Conservation (phyloP, 1,140 invertebrate species). For the Leptonema lineaticorne region DNA sequence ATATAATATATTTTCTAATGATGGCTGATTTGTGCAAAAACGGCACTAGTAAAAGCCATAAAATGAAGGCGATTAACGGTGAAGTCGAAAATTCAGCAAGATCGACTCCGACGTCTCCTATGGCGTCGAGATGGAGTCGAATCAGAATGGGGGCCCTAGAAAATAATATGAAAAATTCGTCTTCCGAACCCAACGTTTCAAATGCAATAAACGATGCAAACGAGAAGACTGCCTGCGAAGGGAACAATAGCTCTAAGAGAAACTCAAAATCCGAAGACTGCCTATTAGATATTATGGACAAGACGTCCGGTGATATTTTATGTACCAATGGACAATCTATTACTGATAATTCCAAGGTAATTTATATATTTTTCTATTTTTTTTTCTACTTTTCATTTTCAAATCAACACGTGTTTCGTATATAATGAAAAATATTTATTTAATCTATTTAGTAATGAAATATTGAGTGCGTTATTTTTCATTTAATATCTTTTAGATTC, state of each 20-base stretch:
- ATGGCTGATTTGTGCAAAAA: conserved; percentile 30
- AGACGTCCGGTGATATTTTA: conserved; percentile 36
- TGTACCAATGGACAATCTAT: neutral
- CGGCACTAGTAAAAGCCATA: neutral
- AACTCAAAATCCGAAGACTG: conserved; percentile 42
- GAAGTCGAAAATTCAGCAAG: conserved; percentile 29
- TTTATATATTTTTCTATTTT: too few relatives aligned
- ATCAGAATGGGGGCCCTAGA: conserved; percentile 28
- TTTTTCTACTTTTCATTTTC: too few relatives aligned
- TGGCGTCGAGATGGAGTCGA: conserved; percentile 36
- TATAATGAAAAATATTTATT: too few relatives aligned
- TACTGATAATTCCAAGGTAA: conserved; percentile 12
- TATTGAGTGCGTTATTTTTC: too few relatives aligned
- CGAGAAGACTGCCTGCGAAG: conserved; percentile 32
- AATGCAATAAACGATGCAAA: conserved; percentile 26
- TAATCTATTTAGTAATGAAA: too few relatives aligned
- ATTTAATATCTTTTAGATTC: too few relatives aligned
- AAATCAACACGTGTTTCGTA: too few relatives aligned
- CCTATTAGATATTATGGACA: conserved; percentile 38
- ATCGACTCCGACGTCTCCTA: conserved; percentile 39
- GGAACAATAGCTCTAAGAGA: conserved; percentile 33
- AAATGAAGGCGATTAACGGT: conserved; percentile 26
- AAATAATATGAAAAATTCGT: conserved; percentile 34
- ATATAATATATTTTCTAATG: conserved; percentile 9
- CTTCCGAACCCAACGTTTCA: conserved; percentile 40